Evolutionary conservation across 2,888 invertebrate genomes (phyloP).

Genomic region (Himalopsyche anomala): DNA sequence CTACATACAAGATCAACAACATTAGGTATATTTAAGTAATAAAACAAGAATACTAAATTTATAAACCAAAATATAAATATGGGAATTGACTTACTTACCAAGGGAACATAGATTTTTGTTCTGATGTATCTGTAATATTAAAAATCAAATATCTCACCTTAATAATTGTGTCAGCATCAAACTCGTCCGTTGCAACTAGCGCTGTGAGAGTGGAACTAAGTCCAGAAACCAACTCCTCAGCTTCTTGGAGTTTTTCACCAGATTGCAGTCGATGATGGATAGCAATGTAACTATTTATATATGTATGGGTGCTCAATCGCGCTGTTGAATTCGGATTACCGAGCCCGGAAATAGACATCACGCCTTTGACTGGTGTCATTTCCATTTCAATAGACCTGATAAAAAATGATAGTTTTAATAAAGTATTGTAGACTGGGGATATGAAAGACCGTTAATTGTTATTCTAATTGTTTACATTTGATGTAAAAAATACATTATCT

Average conservation of each 20-base stretch:
- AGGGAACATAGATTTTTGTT: too few species aligned
- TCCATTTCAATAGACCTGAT: neutral
- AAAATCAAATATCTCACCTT: slow-evolving; percentile 72
- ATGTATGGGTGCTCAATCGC: slow-evolving; percentile 46
- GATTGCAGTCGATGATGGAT: slow-evolving; percentile 59
- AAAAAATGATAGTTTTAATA: neutral
- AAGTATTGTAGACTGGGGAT: too few species aligned
- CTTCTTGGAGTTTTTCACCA: slow-evolving; percentile 74
- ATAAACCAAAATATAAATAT: too few species aligned
- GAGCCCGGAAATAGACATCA: slow-evolving; percentile 11
- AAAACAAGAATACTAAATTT: too few species aligned
- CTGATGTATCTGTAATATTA: neutral
- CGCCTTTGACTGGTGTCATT: slow-evolving; percentile 16
- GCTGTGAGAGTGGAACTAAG: slow-evolving; percentile 85
- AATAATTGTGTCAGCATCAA: slow-evolving; percentile 84
- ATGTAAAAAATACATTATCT: neutral
- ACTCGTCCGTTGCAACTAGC: slow-evolving; percentile 86
- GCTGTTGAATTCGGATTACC: neutral
- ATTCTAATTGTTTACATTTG: too few species aligned
- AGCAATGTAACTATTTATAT: slow-evolving; percentile 56
- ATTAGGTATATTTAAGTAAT: too few species aligned
- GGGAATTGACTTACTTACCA: too few species aligned
- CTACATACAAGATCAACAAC: too few species aligned
- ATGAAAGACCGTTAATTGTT: neutral
- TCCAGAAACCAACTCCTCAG: slow-evolving; percentile 79